These are phyloP conservation scores for Lanius ludovicianus DNA, from an alignment of 2,113 vertebrate species.

Conservation along the genomic window DNA sequence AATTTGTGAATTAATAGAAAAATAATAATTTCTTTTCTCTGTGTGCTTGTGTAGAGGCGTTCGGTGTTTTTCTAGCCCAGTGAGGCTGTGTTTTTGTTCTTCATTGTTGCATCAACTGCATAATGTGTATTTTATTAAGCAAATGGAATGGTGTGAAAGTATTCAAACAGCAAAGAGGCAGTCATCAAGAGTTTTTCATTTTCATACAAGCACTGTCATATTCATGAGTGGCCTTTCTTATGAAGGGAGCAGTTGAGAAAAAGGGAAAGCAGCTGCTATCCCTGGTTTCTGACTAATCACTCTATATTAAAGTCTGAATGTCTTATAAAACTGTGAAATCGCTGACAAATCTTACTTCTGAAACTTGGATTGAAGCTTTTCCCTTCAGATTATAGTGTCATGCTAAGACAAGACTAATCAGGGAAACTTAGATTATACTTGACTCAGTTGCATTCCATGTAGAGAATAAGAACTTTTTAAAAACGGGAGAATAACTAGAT, in stretches of 20 bases:
- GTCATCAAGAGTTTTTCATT: background rate
- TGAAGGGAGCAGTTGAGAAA: background rate
- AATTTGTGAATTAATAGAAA: background rate
- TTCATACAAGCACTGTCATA: background rate
- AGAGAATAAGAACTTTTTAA: background rate
- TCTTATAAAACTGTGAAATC: background rate
- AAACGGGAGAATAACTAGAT: background rate
- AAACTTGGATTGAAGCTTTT: background rate
- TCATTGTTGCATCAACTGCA: background rate
- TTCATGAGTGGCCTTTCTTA: background rate
- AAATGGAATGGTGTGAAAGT: background rate
- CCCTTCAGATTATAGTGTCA: background rate
- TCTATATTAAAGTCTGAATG: background rate
- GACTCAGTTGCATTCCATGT: background rate
- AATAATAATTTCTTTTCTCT: background rate
- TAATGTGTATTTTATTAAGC: background rate
- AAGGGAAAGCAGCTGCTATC: background rate
- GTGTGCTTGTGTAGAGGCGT: background rate
- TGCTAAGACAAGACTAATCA: background rate
- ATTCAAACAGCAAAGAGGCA: background rate
- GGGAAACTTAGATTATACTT: background rate
- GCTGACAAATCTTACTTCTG: background rate
- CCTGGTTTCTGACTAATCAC: background rate
- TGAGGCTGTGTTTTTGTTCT: background rate
- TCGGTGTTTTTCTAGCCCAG: background rate